A percentile compares a stretch with the other conserved stretches of the same genome.
These are phyloP conservation scores for Octodon degus DNA, from an alignment of 2,113 vertebrate genomes.

Conservation along the genomic window DNA sequence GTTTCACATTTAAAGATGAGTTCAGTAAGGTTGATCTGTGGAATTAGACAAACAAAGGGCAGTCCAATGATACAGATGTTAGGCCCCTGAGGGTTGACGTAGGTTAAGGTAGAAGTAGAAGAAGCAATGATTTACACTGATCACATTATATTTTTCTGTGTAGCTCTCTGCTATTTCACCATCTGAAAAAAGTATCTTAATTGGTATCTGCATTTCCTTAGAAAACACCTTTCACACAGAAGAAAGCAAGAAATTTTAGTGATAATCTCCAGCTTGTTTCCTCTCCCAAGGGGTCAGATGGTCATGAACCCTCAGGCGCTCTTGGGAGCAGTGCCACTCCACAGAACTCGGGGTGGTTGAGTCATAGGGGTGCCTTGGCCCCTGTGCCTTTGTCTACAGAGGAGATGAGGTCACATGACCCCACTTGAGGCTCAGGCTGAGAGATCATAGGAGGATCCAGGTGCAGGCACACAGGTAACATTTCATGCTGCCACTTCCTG, in stretches of 20 bases:
- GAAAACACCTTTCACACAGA: slow-evolving; percentile 3
- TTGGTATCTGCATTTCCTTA: slow-evolving; percentile 12
- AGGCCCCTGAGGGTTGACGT: background rate
- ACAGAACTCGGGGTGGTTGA: background rate
- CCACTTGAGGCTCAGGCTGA: background rate
- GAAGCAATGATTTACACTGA: background rate
- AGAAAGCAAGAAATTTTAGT: background rate
- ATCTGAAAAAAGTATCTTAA: background rate
- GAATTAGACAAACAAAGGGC: background rate
- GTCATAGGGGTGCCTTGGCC: background rate
- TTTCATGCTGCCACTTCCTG: background rate
- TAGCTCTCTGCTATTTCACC: background rate
- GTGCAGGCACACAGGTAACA: slow-evolving; percentile 44
- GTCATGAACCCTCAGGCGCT: background rate
- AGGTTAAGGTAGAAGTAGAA: background rate
- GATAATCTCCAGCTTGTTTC: slow-evolving; percentile 12
- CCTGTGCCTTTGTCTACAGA: background rate
- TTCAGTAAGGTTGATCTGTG: background rate
- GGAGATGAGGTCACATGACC: slow-evolving; percentile 35
- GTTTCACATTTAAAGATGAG: background rate
- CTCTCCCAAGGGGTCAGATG: background rate
- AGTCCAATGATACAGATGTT: background rate
- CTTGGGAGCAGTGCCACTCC: background rate
- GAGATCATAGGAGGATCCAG: slow-evolving; percentile 40
- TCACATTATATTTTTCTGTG: background rate